Conservation (phyloP, 2,113 vertebrate species). For the Trichechus manatus region DNA sequence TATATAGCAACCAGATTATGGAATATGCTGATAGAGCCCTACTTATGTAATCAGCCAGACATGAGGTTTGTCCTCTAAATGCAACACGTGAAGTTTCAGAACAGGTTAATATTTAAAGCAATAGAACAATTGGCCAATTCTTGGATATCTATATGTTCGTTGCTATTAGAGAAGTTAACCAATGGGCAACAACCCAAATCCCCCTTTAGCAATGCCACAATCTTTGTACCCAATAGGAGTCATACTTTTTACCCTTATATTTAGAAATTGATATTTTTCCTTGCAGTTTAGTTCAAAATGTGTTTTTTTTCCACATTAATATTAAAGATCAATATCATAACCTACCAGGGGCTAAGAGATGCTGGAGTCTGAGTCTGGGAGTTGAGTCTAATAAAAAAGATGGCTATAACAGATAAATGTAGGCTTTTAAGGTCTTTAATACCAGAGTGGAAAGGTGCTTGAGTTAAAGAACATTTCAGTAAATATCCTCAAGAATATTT, state of each 20-base stretch:
- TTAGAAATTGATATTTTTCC: not conserved
- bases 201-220: fast-evolving
- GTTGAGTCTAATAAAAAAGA: too few species aligned
- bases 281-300: not conserved
- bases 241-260: not conserved
- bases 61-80: not conserved
- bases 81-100: not conserved
- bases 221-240: not conserved
- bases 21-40: not conserved
- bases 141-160: not conserved
- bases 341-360: not conserved
- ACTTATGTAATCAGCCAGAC: not conserved
- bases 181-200: fast-evolving
- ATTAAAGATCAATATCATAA: not conserved
- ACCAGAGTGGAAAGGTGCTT: not conserved
- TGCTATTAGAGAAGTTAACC: not conserved
- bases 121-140: not conserved
- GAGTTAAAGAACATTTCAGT: not conserved
- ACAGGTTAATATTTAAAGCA: not conserved
- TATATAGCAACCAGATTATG: not conserved
- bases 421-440: not conserved
- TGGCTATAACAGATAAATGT: not conserved
- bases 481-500: slow-evolving; percentile 23
- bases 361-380: too few species aligned
- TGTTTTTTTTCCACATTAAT: not conserved